These are phyloP conservation scores for Drosophila antonietae DNA, from an alignment of 2,888 invertebrate species.

Conservation along the genomic window DNA sequence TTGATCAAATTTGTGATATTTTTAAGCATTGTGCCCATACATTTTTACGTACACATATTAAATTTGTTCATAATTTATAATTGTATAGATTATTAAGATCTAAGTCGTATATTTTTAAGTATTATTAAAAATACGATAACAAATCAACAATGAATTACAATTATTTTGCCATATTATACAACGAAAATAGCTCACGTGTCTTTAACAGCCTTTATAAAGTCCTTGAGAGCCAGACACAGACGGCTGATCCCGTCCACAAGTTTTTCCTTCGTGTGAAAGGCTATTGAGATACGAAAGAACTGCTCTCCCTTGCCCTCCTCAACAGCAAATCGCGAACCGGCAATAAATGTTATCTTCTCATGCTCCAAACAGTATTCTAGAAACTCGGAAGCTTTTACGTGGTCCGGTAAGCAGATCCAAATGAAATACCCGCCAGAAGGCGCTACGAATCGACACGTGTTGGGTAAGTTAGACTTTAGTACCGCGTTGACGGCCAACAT, in stretches of 20 bases:
- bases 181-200: conserved; percentile 6
- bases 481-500: conserved; percentile 84
- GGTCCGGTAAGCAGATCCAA: conserved; percentile 86
- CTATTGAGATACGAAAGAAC: conserved; percentile 85
- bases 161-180: conserved; percentile 59
- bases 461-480: conserved; percentile 84
- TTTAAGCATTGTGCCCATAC: conserved; percentile 75
- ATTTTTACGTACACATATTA: conserved; percentile 45
- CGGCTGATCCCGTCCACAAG: conserved; percentile 82
- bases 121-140: conserved; percentile 62
- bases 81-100: conserved; percentile 48
- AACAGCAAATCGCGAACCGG: conserved; percentile 84
- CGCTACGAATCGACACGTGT: conserved; percentile 83
- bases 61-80: conserved; percentile 54
- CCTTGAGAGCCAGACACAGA: conserved; percentile 81
- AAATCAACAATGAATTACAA: conserved; percentile 56
- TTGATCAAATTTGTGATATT: conserved; percentile 75
- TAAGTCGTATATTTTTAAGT: conserved; percentile 67
- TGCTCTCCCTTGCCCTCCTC: conserved; percentile 80
- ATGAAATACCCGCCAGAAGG: conserved; percentile 87
- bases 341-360: conserved; percentile 85
- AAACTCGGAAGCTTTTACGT: conserved; percentile 83
- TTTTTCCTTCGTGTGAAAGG: conserved; percentile 84
- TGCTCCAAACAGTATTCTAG: conserved; percentile 83
- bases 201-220: conserved; percentile 60